Conservation (phyloP, 2,113 vertebrate genomes). For the Microtus montanus region DNA sequence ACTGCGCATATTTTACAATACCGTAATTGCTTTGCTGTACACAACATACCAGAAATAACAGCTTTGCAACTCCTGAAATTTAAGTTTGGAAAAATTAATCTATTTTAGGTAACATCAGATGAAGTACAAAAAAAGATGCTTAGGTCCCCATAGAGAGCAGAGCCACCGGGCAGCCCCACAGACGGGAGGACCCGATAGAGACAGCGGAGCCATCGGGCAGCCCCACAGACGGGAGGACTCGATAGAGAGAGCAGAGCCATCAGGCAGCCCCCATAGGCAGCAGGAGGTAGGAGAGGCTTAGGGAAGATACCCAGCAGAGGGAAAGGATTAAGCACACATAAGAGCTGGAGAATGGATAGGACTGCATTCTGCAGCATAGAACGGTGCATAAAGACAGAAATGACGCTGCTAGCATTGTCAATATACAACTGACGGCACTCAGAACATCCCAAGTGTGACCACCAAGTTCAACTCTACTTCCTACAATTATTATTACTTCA, state of each 20-base stretch:
- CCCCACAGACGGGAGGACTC: too few species aligned
- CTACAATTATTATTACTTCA: background rate
- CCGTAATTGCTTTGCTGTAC: background rate
- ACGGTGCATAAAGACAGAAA: too few species aligned
- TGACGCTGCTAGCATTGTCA: background rate
- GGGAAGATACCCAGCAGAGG: background rate
- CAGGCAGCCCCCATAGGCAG: background rate
- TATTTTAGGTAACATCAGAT: background rate
- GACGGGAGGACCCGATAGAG: too few species aligned
- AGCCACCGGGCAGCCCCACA: too few species aligned
- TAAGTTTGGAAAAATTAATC: background rate
- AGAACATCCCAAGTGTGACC: background rate
- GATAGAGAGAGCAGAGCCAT: too few species aligned
- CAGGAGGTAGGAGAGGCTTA: too few species aligned
- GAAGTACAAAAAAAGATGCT: background rate
- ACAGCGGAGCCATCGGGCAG: too few species aligned
- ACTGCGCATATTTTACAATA: background rate
- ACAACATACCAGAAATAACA: background rate
- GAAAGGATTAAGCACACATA: background rate
- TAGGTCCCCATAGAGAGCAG: background rate
- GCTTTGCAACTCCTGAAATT: background rate
- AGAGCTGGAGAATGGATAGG: rapidly evolving
- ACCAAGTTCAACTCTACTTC: background rate
- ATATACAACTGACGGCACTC: background rate
- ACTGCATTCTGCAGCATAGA: background rate